phyloP scores from a whole-genome alignment of 2,113 vertebrate genomes.

The Megatriorchis doriae region DNA sequence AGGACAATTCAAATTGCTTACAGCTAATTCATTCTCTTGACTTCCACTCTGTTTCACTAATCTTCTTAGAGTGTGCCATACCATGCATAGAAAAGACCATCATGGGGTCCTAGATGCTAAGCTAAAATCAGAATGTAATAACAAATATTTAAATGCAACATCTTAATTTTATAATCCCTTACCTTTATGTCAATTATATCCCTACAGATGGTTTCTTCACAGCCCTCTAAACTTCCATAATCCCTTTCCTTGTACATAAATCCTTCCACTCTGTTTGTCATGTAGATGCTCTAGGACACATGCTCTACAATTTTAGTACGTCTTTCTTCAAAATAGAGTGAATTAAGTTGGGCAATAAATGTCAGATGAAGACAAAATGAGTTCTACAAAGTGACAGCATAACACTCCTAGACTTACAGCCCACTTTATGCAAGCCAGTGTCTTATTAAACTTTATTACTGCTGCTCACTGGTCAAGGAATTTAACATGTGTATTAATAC shows the following conservation, averaged over 20 bases:
- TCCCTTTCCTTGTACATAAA: not conserved
- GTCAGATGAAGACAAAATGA: slow-evolving; percentile 37
- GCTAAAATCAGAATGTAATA: not conserved
- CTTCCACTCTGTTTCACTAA: not conserved
- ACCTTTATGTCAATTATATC: not conserved
- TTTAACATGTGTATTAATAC: slow-evolving; percentile 1
- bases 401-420: slow-evolving; percentile 27
- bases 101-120: not conserved
- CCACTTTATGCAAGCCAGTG: not conserved
- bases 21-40: not conserved
- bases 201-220: slow-evolving; percentile 5
- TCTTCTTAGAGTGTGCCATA: not conserved
- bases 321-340: slow-evolving; percentile 4
- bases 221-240: slow-evolving; percentile 8
- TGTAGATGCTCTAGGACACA: slow-evolving; percentile 2
- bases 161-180: not conserved
- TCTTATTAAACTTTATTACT: slow-evolving; percentile 47
- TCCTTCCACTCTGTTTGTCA: slow-evolving; percentile 35
- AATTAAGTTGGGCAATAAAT: slow-evolving; percentile 25
- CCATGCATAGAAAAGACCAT: not conserved
- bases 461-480: slow-evolving; percentile 33
- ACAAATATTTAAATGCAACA: not conserved
- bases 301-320: slow-evolving; percentile 28
- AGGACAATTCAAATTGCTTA: not conserved
- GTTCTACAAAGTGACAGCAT: slow-evolving; percentile 20